phyloP scores from a whole-genome alignment of 2,113 vertebrate species.

The Pithys albifrons region DNA sequence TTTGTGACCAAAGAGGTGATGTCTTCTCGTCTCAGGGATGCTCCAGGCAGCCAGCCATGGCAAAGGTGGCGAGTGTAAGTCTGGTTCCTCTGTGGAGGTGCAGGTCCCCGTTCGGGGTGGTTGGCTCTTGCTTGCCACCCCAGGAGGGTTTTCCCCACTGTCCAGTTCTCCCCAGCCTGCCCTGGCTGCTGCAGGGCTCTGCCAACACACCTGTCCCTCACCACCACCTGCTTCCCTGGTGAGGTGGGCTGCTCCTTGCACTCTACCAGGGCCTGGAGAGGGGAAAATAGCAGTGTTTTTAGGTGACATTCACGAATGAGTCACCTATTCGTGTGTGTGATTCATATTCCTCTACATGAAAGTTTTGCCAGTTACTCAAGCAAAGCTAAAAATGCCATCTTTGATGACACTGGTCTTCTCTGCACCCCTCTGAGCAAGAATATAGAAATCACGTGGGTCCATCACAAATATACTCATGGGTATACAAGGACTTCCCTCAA shows the following conservation, averaged over 20 bases:
- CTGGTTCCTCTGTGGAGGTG: fast-evolving
- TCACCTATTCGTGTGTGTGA: background rate
- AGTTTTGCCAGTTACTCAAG: background rate
- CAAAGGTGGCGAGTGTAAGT: fast-evolving
- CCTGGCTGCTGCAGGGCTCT: background rate
- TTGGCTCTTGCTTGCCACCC: background rate
- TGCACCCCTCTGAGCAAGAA: background rate
- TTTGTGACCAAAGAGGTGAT: background rate
- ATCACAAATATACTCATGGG: background rate
- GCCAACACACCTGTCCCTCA: background rate
- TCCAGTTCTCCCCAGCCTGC: background rate
- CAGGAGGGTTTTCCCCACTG: background rate
- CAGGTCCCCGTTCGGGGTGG: background rate
- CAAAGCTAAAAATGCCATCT: background rate
- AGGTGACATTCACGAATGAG: background rate
- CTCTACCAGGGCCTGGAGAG: background rate
- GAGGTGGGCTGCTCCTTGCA: background rate
- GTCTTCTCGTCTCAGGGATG: background rate
- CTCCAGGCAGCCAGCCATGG: background rate
- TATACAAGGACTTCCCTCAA: background rate
- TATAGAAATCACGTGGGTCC: background rate
- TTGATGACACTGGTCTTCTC: background rate
- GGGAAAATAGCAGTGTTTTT: background rate
- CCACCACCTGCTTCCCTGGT: background rate
- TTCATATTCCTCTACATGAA: background rate